Evolutionary conservation across 1,140 invertebrate species (phyloP).

Genomic region (Samia ricini): DNA sequence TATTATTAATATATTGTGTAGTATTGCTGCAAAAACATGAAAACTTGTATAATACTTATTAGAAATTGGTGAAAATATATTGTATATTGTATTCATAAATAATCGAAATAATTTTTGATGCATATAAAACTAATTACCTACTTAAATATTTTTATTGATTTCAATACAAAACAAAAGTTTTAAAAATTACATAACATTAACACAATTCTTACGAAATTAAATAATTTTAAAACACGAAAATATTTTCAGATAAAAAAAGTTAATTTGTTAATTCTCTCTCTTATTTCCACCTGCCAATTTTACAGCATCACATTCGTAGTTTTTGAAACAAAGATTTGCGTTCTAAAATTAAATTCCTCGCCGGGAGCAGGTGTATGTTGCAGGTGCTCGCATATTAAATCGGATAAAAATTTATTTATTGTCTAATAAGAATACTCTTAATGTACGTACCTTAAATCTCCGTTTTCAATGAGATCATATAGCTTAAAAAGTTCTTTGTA

Average conservation of each 20-base stretch:
- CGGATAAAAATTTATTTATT: not conserved
- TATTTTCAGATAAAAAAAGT: not conserved
- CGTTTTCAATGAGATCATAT: constrained; percentile 66
- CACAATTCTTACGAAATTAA: not conserved
- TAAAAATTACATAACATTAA: too few relatives aligned
- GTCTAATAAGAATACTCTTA: not conserved
- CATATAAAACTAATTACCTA: too few relatives aligned
- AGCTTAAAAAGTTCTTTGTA: constrained; percentile 66
- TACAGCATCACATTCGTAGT: not conserved
- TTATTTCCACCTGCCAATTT: not conserved
- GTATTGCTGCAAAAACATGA: too few relatives aligned
- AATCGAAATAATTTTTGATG: too few relatives aligned
- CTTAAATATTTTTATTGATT: too few relatives aligned
- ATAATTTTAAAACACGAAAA: not conserved
- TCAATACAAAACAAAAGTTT: too few relatives aligned
- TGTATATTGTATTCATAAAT: too few relatives aligned
- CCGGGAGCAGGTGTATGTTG: not conserved
- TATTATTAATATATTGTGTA: too few relatives aligned
- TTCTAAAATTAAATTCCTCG: not conserved
- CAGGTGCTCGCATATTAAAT: not conserved
- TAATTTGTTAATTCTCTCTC: not conserved
- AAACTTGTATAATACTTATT: too few relatives aligned
- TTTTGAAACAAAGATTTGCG: not conserved
- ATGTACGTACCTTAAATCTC: constrained; percentile 46
- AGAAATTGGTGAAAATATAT: too few relatives aligned